phyloP scores from a whole-genome alignment of 37 sponge, comb jelly and placozoan species.

The Axinella damicornis region DNA sequence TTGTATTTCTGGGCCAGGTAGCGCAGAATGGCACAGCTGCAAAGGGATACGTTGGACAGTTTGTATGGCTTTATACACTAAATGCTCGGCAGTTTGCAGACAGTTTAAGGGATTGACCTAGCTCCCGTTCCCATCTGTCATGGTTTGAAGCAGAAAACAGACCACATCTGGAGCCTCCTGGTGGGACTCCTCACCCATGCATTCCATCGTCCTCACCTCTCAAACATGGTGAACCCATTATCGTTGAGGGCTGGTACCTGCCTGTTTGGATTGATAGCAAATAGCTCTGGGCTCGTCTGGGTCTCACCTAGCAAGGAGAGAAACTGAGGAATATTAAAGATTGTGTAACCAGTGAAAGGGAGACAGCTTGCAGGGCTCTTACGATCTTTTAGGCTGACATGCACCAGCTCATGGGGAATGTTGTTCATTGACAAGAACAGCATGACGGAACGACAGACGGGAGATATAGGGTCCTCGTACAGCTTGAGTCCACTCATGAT shows the following conservation, averaged over 20 bases:
- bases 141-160: no score
- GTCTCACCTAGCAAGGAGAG: slow-evolving; percentile 36
- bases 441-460: slow-evolving; percentile 70
- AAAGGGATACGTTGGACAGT: background rate
- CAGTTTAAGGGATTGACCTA: no score
- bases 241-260: slow-evolving; percentile 61
- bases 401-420: slow-evolving; percentile 47
- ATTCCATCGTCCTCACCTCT: slow-evolving; percentile 44
- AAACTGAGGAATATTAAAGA: background rate
- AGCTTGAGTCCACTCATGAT: slow-evolving; percentile 63
- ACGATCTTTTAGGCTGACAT: slow-evolving; percentile 50
- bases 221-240: slow-evolving; percentile 69
- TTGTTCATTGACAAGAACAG: slow-evolving; percentile 62
- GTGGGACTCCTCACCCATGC: no score
- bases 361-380: background rate
- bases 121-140: no score
- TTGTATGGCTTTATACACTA: no score
- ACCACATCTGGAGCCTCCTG: no score
- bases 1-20: slow-evolving; percentile 70
- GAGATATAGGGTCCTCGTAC: slow-evolving; percentile 67
- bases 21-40: slow-evolving; percentile 70
- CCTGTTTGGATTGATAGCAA: slow-evolving; percentile 39
- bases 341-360: no score
- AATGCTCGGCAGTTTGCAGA: no score
- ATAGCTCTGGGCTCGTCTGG: slow-evolving; percentile 22